Percentiles rank a stretch among this genome's conserved stretches.
Evolutionary conservation across 2,113 vertebrate species (phyloP).

Genomic region (Ceyx margarethae): DNA sequence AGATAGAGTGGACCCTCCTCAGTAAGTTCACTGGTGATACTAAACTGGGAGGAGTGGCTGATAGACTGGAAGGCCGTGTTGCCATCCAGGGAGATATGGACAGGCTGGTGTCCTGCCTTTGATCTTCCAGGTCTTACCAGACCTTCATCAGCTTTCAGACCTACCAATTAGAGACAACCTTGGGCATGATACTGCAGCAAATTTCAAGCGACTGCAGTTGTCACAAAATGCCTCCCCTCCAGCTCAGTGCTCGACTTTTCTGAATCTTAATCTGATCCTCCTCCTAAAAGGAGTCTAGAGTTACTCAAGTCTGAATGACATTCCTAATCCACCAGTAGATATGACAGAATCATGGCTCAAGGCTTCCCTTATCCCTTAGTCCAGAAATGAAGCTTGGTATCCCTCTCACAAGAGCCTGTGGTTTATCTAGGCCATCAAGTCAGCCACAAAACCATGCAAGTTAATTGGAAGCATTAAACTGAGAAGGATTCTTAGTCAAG

Average conservation of each 20-base stretch:
- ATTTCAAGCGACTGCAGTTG: background rate
- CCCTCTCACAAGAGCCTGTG: background rate
- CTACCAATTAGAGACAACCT: background rate
- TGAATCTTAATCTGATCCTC: background rate
- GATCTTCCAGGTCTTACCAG: background rate
- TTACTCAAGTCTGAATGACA: conserved; percentile 3
- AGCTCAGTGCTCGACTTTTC: background rate
- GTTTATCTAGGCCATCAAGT: conserved; percentile 30
- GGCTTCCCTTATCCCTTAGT: conserved; percentile 1
- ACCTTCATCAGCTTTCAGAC: background rate
- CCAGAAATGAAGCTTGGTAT: conserved; percentile 14
- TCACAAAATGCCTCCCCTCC: background rate
- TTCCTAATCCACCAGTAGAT: background rate
- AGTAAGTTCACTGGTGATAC: no score
- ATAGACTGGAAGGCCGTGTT: no score
- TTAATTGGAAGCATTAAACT: conserved; percentile 56
- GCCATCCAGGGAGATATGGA: no score
- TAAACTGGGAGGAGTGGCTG: no score
- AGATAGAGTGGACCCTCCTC: no score
- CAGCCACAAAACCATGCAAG: conserved; percentile 13
- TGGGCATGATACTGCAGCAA: background rate
- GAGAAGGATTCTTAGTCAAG: conserved; percentile 45
- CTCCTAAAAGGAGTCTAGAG: background rate
- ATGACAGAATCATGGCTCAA: background rate
- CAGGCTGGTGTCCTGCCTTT: background rate